phyloP scores from a whole-genome alignment of 1,140 invertebrate genomes.

The Diabrotica virgifera region DNA sequence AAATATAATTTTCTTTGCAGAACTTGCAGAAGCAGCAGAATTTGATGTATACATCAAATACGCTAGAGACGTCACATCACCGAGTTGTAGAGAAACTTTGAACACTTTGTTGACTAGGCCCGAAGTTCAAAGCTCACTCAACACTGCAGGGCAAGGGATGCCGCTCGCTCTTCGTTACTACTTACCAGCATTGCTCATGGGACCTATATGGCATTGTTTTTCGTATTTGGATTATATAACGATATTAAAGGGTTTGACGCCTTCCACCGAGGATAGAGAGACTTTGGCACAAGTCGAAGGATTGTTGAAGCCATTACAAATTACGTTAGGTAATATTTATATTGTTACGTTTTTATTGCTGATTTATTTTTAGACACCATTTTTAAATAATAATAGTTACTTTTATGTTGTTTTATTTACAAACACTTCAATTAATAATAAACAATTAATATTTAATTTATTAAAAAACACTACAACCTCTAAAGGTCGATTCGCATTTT shows the following conservation, averaged over 20 bases:
- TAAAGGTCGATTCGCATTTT: no score
- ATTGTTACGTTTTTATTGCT: no score
- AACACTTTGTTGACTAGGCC: slow-evolving; percentile 66
- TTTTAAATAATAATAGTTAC: no score
- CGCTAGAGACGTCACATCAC: slow-evolving; percentile 80
- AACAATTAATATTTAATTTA: no score
- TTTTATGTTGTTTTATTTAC: no score
- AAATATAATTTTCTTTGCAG: slow-evolving; percentile 48
- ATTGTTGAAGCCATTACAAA: slow-evolving; percentile 74
- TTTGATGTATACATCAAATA: slow-evolving; percentile 80
- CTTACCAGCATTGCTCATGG: slow-evolving; percentile 88
- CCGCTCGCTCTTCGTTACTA: slow-evolving; percentile 95
- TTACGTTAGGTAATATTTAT: slow-evolving; percentile 62
- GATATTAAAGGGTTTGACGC: slow-evolving; percentile 58
- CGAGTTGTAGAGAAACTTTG: slow-evolving; percentile 73
- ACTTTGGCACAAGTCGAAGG: slow-evolving; percentile 89
- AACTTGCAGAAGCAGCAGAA: slow-evolving; percentile 87
- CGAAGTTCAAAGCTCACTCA: slow-evolving; percentile 65
- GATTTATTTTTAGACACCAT: no score
- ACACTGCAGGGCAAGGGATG: slow-evolving; percentile 89
- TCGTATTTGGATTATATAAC: slow-evolving; percentile 95
- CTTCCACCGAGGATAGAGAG: slow-evolving; percentile 80
- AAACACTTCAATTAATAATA: no score
- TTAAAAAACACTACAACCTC: no score
- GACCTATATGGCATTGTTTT: slow-evolving; percentile 94